Conservation (phyloP, 2,888 invertebrate genomes). For the Tortrix viridana region DNA sequence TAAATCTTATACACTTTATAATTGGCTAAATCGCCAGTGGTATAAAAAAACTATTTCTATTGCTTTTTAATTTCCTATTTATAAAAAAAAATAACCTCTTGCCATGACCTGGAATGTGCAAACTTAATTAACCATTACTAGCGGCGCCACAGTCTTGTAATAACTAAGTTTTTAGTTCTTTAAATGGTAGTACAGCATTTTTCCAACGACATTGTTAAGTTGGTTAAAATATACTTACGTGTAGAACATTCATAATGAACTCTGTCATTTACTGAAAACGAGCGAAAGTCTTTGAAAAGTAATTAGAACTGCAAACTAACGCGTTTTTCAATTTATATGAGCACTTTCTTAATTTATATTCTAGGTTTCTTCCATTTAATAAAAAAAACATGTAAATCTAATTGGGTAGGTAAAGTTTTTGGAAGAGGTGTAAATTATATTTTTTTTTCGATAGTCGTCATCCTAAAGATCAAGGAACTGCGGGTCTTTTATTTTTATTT, state of each 20-base stretch:
- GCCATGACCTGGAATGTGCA: conserved; percentile 15
- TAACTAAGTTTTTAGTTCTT: background rate
- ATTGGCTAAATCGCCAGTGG: conserved; percentile 7
- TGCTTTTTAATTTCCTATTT: conserved; percentile 27
- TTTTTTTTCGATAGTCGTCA: too few relatives aligned
- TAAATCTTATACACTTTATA: background rate
- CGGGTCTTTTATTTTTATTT: too few relatives aligned
- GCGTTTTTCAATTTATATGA: conserved; percentile 10
- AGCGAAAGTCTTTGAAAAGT: conserved; percentile 15
- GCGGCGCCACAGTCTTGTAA: conserved; percentile 2
- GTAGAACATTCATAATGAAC: conserved; percentile 25
- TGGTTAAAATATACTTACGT: conserved; percentile 22
- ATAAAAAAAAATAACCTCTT: conserved; percentile 25
- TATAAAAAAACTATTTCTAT: conserved; percentile 17
- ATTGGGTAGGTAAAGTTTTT: too few relatives aligned
- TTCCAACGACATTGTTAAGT: background rate
- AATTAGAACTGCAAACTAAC: conserved; percentile 11
- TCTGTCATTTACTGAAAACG: conserved; percentile 15
- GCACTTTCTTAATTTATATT: conserved; percentile 1
- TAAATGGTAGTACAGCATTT: conserved; percentile 5
- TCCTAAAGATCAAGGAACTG: too few relatives aligned
- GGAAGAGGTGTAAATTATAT: too few relatives aligned
- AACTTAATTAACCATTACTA: conserved; percentile 11
- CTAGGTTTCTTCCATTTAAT: too few relatives aligned
- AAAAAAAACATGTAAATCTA: too few relatives aligned